A percentile compares a stretch with the other conserved stretches of the same genome.
Evolutionary conservation across 2,797 vertebrate genomes (phyloP).

Genomic region (Garrulus glandarius): DNA sequence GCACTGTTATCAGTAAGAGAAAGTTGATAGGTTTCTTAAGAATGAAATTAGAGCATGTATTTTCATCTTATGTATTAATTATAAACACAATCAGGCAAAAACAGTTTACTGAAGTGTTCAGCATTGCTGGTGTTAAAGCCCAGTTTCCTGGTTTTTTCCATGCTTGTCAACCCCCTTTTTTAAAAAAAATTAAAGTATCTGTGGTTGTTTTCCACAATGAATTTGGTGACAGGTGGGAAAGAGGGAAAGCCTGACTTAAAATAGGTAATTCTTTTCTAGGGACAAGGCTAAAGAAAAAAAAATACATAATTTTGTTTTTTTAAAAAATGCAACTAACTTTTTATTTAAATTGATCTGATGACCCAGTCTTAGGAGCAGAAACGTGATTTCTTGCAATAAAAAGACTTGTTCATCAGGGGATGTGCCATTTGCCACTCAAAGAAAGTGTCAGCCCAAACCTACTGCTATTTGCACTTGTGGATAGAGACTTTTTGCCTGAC

Average conservation of each 20-base stretch:
- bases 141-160: not conserved
- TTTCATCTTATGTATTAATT: not conserved
- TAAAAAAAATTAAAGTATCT: not conserved
- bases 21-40: not conserved
- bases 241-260: not conserved
- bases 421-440: not conserved
- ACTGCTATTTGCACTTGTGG: not conserved
- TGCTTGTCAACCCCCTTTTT: not conserved
- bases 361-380: not conserved
- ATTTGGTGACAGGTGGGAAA: not conserved
- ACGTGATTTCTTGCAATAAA: not conserved
- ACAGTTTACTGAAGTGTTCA: not conserved
- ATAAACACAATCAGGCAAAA: not conserved
- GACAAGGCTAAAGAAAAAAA: not conserved
- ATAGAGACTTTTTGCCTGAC: not conserved
- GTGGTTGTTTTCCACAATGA: not conserved
- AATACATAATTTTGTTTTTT: not conserved
- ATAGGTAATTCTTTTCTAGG: not conserved
- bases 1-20: not conserved
- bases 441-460: not conserved
- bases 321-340: not conserved
- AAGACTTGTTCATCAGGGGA: not conserved
- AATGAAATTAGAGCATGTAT: not conserved
- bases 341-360: not conserved
- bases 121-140: not conserved